Base-by-base conservation (phyloP, 1,140 invertebrate genomes). In the Calephelis nemesis region DNA sequence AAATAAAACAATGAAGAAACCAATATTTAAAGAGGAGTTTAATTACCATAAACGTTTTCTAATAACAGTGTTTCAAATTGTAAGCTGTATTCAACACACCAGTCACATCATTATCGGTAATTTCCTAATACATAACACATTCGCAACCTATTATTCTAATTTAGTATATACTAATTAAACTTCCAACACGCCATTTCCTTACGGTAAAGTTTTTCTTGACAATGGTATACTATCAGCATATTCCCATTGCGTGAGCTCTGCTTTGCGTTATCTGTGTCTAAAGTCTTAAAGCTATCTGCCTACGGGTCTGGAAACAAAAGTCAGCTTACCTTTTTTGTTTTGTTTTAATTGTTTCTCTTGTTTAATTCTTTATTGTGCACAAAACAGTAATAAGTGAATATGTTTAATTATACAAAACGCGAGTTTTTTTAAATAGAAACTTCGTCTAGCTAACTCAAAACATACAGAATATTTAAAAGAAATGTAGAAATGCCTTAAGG, bases 281-380 rank as follows among this genome's bases (percentile, higher is more conserved):
- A 42, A 40, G 42, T 45, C 42, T 45, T 45, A 45, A 45, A 45
- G 42, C 8, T 45, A 9, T 69, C 62, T 30, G 62, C 73, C 47
- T 62, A 48, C 91, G 97, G 97, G 97, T 92, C 95, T 97, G 72
- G 96, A 97, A 89, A 99, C 98, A 1, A 98, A 99, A 68, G 98
- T 97, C 19, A 99, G 98, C 8, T 98, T 96, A 45, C 42, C 42
- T 45, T 45, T 45, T 45, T 45, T 30, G 30, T 30, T 30, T 30
- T 4, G 4, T 3, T 30, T 30, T 30, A 30, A 30, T 30, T 30
- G 30, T 30, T 30, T 4, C 30, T 30, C 4, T 30, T 30, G 30
- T 30, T 30, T 30, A 30, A 30, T 30, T 30, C 30, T 30, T 30
- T 30, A 30, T 30, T 30, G 30, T 30, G 30, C 30, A 30, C 30